Evolutionary conservation across 2,797 vertebrate genomes (phyloP), one percentile per base, ranked within the genome.

Genomic region (Glyptemys insculpta): DNA sequence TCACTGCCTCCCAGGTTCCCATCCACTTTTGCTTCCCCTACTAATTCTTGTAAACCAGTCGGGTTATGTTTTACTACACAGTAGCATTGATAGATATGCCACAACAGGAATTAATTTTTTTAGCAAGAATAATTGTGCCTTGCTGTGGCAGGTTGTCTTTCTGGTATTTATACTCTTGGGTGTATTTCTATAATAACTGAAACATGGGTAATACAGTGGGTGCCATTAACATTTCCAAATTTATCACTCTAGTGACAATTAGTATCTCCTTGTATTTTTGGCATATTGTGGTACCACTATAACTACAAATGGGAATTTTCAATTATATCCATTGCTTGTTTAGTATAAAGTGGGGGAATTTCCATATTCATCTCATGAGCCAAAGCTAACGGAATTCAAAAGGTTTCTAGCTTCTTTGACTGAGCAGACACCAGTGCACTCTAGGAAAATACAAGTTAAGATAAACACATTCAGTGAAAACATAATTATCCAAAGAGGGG

Each of bases 181-280:
- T 41, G 19, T 37, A 41, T 41, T 41, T 41, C 68, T 41, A 18
- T 9, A 18, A 65, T 65, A 65, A 18, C 5, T n/a, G 9, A 68
- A 68, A 68, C n/a, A 21, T 21, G 4, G 29, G 31, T 16, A 37
- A 37, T 37, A 68, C 8, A 37, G 5, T 37, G 2, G 14, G 85
- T 49, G 57, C 5, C 62, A 11, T 16, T 57, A 87, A 52, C 88
- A 90, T 4, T 87, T 56, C 12, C 54, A 12, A 6, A 81, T 72
- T n/a, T 72, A 87, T 41, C 1, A 1, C 34, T 41, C 12, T 49
- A 4, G 86, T 81, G 25, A 57, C 0, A 0, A 19, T 72, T 29
- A 93, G 72, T 6, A 90, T 57, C 0, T 59, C 88, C 6, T 52
- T 49, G 27, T 27, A 85, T 54, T 89, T 81, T 34, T 85, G 31